Conservation (phyloP, 1,140 invertebrate species). For the Tetramorium simillimum region DNA sequence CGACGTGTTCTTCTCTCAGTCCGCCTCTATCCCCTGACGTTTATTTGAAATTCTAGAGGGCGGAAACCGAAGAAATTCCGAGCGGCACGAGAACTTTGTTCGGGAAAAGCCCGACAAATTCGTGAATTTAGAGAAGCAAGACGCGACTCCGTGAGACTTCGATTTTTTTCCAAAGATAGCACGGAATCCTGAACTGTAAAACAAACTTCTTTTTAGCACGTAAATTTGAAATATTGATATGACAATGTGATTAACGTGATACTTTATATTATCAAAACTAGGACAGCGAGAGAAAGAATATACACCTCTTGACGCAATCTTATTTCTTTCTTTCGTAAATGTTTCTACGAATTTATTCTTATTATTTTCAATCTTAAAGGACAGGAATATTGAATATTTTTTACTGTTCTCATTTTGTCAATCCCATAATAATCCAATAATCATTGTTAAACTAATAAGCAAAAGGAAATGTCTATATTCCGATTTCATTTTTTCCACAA, state of each 20-base stretch:
- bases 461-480: not conserved
- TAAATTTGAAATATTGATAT: not conserved
- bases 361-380: too few relatives aligned
- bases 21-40: not conserved
- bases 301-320: too few relatives aligned
- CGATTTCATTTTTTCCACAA: not conserved
- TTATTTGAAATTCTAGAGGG: conserved; percentile 6
- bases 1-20: not conserved
- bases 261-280: too few relatives aligned
- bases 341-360: too few relatives aligned
- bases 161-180: not conserved
- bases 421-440: too few relatives aligned
- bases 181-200: not conserved
- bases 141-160: not conserved
- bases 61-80: not conserved
- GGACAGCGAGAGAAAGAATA: too few relatives aligned
- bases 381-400: too few relatives aligned
- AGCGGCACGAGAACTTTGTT: too few relatives aligned
- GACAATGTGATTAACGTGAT: too few relatives aligned
- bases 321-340: too few relatives aligned
- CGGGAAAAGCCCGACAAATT: not conserved
- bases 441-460: too few relatives aligned
- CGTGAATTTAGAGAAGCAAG: not conserved
- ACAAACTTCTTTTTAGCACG: not conserved
- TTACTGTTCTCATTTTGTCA: too few relatives aligned